Conservation (phyloP, 64 coral and sea anemone species). For the Platygyra sinensis region DNA sequence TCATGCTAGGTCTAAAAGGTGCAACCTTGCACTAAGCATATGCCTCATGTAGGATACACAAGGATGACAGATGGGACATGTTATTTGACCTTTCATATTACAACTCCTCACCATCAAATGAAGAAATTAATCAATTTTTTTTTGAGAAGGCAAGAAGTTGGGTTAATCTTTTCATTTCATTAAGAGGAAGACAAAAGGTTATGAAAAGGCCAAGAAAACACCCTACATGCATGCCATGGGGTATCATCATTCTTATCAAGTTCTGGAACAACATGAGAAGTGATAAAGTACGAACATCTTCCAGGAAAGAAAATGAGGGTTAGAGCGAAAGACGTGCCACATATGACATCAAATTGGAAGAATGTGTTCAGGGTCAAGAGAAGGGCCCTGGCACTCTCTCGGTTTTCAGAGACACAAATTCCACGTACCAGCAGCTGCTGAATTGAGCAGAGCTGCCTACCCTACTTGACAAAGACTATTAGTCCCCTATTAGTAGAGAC, state of each 20-base stretch:
- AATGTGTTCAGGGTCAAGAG: no score
- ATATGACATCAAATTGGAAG: no score
- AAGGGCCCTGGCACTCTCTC: no score
- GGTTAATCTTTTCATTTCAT: slow-evolving; percentile 43
- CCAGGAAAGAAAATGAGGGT: no score
- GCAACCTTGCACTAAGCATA: slow-evolving; percentile 12
- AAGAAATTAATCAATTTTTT: slow-evolving; percentile 9
- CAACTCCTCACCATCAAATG: neutral
- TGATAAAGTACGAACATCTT: no score
- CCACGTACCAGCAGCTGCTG: no score
- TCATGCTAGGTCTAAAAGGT: slow-evolving; percentile 46
- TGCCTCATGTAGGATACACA: neutral
- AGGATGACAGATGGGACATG: slow-evolving; percentile 44
- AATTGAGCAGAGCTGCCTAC: no score
- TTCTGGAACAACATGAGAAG: no score
- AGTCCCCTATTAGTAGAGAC: no score
- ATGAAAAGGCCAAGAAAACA: slow-evolving; percentile 12
- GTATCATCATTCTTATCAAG: neutral
- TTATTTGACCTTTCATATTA: slow-evolving; percentile 13
- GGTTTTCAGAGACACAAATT: no score
- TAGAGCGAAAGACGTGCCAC: no score
- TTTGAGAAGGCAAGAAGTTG: slow-evolving; percentile 36
- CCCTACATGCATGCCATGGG: slow-evolving; percentile 40
- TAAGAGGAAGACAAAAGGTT: slow-evolving; percentile 17
- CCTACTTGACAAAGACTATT: no score